These are phyloP conservation scores for Pimephales promelas DNA, from an alignment of 2,113 vertebrate genomes.

Conservation along the genomic window DNA sequence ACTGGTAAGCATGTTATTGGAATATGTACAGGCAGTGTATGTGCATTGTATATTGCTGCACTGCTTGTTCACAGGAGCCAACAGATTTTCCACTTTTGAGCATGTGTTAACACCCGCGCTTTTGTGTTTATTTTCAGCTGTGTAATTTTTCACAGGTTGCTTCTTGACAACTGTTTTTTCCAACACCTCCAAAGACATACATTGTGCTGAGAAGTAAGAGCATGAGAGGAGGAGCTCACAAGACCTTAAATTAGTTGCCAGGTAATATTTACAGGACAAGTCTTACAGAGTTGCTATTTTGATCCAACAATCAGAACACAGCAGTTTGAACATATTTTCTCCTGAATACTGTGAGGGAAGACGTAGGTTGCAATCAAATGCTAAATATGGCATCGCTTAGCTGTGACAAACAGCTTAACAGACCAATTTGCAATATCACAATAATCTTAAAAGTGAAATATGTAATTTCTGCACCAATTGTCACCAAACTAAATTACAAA, in stretches of 20 bases:
- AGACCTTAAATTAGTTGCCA: slow-evolving; percentile 26
- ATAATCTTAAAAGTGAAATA: background rate
- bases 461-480: background rate
- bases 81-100: slow-evolving; percentile 41
- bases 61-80: slow-evolving; percentile 28
- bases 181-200: slow-evolving; percentile 2
- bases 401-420: background rate
- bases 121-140: slow-evolving; percentile 44
- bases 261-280: slow-evolving; percentile 11
- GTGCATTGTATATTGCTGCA: background rate
- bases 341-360: slow-evolving; percentile 7
- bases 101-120: slow-evolving; percentile 35
- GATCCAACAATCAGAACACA: slow-evolving; percentile 3
- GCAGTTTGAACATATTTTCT: slow-evolving; percentile 8
- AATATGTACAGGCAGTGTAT: background rate
- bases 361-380: background rate
- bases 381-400: background rate
- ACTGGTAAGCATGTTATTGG: background rate
- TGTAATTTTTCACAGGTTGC: slow-evolving; percentile 44
- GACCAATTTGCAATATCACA: background rate
- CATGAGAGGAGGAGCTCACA: background rate
- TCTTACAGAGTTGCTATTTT: slow-evolving; percentile 9
- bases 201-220: slow-evolving; percentile 10
- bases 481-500: background rate
- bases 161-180: slow-evolving; percentile 35